Evolutionary conservation across 2,113 vertebrate species (phyloP), one percentile per base, ranked within the genome.

Genomic region (Phaetusa simplex): DNA sequence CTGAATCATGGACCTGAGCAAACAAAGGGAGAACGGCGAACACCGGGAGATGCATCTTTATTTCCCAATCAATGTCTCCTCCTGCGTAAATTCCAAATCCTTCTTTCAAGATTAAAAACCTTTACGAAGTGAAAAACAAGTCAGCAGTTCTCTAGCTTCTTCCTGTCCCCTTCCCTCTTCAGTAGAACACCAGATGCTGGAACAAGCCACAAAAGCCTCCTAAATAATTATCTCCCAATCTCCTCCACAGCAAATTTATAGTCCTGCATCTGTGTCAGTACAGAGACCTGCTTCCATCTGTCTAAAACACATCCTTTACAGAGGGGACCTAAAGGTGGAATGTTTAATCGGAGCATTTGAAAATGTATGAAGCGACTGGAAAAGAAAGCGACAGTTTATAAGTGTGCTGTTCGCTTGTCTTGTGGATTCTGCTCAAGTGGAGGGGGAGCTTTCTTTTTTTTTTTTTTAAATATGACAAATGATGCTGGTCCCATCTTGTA

Each of bases 391-490:
- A 30, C 29, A 20, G n/a, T 53, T 94, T 84, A 3, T 40, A 89
- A 86, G 80, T 17, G 64, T 61, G 72, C 53, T 62, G 45, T 50
- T 91, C 20, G 12, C 90, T 80, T 83, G 69, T 79, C 90, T 74
- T 69, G 71, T 94, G 92, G 96, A 91, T 0, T 0, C 70, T 83
- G 93, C 90, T 94, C 72, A 84, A 92, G 77, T 73, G 32, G 69
- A 94, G 32, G 70, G 73, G 38, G 53, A 88, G 69, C 24, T 73
- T 86, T 26, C 29, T 64, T 56, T 91, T 88, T 86, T 93, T 84
- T 23, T 91, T 88, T 86, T 93, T 84, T 23, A 43, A 85, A 92
- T 88, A 92, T 96, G 93, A 98, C 82, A 90, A 97, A 98, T 78
- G 45, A 94, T 90, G 91, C 79, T 30, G 64, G 93, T 77, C 85